phyloP scores from a whole-genome alignment of 2,797 vertebrate genomes.

The Serranus cabrilla region DNA sequence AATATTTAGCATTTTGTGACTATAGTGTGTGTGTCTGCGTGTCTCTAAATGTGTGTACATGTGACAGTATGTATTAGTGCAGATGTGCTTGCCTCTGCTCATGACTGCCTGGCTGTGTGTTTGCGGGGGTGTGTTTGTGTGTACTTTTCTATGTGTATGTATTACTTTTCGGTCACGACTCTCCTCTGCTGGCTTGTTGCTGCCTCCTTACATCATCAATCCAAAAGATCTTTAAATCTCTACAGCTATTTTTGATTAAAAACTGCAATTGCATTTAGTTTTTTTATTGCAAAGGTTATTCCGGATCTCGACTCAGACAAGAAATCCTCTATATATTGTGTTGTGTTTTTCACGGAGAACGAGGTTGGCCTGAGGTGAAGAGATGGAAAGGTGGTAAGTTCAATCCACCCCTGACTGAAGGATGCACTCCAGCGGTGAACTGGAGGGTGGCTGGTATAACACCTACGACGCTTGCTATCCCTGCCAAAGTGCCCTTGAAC shows the following conservation, averaged over 20 bases:
- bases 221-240: slow-evolving; percentile 57
- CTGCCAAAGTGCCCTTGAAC: slow-evolving; percentile 51
- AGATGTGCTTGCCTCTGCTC: slow-evolving; percentile 43
- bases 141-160: slow-evolving; percentile 17
- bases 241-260: slow-evolving; percentile 52
- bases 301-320: neutral
- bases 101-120: slow-evolving; percentile 30
- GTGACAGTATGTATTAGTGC: slow-evolving; percentile 38
- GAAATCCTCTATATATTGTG: neutral
- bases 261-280: slow-evolving; percentile 19
- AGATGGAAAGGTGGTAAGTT: slow-evolving; percentile 26
- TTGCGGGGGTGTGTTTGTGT: slow-evolving; percentile 43
- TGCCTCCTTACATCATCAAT: slow-evolving; percentile 66
- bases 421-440: slow-evolving; percentile 38
- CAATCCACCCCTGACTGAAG: slow-evolving; percentile 21
- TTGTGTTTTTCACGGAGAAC: slow-evolving; percentile 1
- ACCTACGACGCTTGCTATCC: slow-evolving; percentile 5
- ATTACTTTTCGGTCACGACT: slow-evolving; percentile 50
- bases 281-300: slow-evolving; percentile 21
- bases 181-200: slow-evolving; percentile 52
- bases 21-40: neutral
- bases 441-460: slow-evolving; percentile 17
- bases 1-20: slow-evolving; percentile 38
- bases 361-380: neutral
- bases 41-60: slow-evolving; percentile 24